phyloP scores from a whole-genome alignment of 2,113 vertebrate species.

The Onychostruthus taczanowskii region DNA sequence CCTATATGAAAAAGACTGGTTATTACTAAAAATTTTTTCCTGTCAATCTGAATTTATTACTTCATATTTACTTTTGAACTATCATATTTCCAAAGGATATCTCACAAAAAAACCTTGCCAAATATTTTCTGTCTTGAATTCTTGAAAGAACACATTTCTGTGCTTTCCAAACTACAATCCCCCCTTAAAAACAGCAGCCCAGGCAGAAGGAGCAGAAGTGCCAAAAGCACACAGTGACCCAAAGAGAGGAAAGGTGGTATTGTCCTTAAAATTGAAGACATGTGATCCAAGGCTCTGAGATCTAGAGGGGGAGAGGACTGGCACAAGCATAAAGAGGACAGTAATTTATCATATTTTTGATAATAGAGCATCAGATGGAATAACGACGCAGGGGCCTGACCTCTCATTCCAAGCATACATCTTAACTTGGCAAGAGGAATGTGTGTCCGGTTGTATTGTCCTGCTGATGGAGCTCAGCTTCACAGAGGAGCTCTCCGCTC shows the following conservation, averaged over 20 bases:
- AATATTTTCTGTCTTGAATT: background rate
- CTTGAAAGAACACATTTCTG: background rate
- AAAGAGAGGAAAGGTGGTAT: background rate
- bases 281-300: background rate
- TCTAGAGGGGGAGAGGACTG: background rate
- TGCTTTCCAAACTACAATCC: background rate
- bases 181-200: background rate
- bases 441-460: background rate
- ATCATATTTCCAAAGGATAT: background rate
- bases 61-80: background rate
- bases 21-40: background rate
- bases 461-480: background rate
- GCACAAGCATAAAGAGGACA: background rate
- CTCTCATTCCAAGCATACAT: slow-evolving; percentile 5
- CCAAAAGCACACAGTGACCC: background rate
- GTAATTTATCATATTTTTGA: background rate
- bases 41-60: background rate
- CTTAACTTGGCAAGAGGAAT: background rate
- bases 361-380: background rate
- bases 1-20: background rate
- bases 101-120: background rate
- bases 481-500: background rate
- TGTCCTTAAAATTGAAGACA: background rate
- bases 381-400: background rate
- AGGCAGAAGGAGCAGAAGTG: background rate